Percentiles rank a stretch among this genome's conserved stretches.
Evolutionary conservation across 1,140 invertebrate genomes (phyloP).

Genomic region (Scaptomyza hsui): DNA sequence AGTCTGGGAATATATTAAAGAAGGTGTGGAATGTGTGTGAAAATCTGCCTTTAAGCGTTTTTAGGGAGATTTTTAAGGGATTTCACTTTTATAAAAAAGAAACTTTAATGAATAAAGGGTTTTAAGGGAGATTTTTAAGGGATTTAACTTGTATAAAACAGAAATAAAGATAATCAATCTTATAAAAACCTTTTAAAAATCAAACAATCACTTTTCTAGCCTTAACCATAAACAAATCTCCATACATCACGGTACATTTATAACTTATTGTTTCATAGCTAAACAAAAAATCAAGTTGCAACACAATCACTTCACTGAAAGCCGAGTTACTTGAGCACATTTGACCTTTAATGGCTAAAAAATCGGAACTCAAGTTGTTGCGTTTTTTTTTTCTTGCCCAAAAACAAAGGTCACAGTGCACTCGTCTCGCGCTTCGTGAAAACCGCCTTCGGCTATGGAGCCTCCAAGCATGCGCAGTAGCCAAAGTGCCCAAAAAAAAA

Average conservation of each 20-base stretch:
- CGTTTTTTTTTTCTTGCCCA: too few relatives aligned
- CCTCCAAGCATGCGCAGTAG: constrained; percentile 42
- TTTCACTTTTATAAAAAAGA: too few relatives aligned
- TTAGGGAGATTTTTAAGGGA: neutral
- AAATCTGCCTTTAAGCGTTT: neutral
- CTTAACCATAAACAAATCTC: neutral
- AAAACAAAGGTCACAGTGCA: constrained; percentile 31
- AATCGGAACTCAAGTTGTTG: constrained; percentile 12
- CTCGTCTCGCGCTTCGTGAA: constrained; percentile 2
- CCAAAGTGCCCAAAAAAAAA: constrained; percentile 11
- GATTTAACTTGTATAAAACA: too few relatives aligned
- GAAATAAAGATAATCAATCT: too few relatives aligned
- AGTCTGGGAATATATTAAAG: constrained; percentile 4
- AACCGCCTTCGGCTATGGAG: constrained; percentile 4
- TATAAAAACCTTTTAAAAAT: too few relatives aligned
- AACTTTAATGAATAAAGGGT: too few relatives aligned
- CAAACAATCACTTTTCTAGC: neutral
- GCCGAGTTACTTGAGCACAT: constrained; percentile 10
- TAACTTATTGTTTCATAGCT: neutral
- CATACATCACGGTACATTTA: neutral
- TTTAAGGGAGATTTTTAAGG: too few relatives aligned
- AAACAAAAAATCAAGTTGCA: neutral
- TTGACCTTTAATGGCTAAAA: constrained; percentile 22
- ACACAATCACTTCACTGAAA: constrained; percentile 2
- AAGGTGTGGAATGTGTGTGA: constrained; percentile 8